These are phyloP conservation scores for Chaetogeoica ovagalla DNA, from an alignment of 2,888 invertebrate genomes.

Conservation along the genomic window DNA sequence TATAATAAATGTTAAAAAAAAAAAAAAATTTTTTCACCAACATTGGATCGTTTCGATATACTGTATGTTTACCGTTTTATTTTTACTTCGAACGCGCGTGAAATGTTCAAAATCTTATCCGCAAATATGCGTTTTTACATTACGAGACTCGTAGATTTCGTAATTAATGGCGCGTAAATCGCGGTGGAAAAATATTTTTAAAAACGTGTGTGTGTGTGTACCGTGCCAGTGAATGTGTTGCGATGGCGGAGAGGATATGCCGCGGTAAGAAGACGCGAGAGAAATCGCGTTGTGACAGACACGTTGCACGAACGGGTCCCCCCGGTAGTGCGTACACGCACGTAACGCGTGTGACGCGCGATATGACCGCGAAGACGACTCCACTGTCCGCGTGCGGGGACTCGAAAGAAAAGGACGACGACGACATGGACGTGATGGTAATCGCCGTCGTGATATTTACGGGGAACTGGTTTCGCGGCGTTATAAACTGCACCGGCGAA, in stretches of 20 bases:
- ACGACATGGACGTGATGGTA: conserved; percentile 30
- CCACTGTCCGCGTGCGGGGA: background rate
- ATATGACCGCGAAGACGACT: conserved; percentile 18
- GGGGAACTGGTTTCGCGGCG: conserved; percentile 40
- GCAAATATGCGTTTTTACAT: no score
- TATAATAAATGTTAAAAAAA: no score
- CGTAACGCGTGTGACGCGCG: conserved; percentile 1
- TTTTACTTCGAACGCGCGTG: no score
- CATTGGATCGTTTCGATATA: no score
- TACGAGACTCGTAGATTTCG: no score
- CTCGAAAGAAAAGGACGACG: conserved; percentile 11
- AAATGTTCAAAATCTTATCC: no score
- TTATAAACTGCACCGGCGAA: background rate
- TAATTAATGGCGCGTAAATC: no score
- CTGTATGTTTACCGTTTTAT: no score
- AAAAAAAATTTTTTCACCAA: no score
- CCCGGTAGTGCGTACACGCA: background rate
- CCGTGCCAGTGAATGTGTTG: no score
- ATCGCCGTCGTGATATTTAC: conserved; percentile 43
- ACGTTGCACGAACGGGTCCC: conserved; percentile 3
- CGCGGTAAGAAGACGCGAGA: background rate
- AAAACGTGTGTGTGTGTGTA: no score
- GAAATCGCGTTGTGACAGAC: background rate
- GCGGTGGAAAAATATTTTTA: no score
- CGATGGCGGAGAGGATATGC: conserved; percentile 16